phyloP scores from a whole-genome alignment of 2,113 vertebrate species.

The Trogon surrucura region DNA sequence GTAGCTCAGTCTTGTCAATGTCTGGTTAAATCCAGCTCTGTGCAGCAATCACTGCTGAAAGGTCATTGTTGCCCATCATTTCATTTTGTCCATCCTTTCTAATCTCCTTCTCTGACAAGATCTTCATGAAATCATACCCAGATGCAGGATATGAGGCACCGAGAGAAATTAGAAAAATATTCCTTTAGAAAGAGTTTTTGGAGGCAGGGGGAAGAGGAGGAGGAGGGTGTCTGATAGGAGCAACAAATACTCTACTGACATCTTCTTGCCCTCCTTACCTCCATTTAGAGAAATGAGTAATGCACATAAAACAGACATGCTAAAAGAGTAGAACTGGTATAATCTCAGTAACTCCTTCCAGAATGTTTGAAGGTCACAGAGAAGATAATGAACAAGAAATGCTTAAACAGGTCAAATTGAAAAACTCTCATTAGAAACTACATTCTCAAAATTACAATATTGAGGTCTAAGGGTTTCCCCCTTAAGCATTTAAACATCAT shows the following conservation, averaged over 20 bases:
- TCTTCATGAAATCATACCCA: background rate
- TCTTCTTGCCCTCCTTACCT: background rate
- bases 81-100: background rate
- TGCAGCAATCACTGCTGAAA: background rate
- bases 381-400: conserved; percentile 44
- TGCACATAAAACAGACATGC: background rate
- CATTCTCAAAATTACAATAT: conserved; percentile 24
- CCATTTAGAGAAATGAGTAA: background rate
- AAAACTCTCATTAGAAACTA: conserved; percentile 55
- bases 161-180: background rate
- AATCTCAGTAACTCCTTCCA: background rate
- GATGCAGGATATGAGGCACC: background rate
- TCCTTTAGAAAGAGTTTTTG: background rate
- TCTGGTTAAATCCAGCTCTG: background rate
- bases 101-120: background rate
- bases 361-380: conserved; percentile 47
- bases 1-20: background rate
- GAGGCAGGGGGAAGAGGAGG: fast-evolving
- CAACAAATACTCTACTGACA: background rate
- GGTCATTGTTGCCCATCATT: background rate
- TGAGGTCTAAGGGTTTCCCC: conserved; percentile 44
- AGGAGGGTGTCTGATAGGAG: background rate
- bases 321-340: background rate
- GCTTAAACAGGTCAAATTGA: background rate
- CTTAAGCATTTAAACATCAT: conserved; percentile 29